A percentile compares a stretch with the other conserved stretches of the same genome.
phyloP scores from a whole-genome alignment of 30 jellyfish, hydroid and myxozoan genomes.

The Aurelia sp. region DNA sequence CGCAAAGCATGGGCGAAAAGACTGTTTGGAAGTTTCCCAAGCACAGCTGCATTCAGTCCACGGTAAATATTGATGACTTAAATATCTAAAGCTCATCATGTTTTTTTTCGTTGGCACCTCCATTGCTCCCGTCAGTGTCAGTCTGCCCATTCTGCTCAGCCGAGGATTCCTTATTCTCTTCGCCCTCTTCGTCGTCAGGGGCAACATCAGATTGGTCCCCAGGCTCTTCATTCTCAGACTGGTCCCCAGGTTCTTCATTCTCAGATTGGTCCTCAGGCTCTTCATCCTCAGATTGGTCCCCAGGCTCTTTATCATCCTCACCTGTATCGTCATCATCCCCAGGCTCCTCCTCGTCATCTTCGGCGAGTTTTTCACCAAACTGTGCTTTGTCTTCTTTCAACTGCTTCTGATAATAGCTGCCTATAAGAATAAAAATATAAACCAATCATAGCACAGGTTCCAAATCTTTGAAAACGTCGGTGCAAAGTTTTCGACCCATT shows the following conservation, averaged over 20 bases:
- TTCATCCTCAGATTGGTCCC: conserved; percentile 32
- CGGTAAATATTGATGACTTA: too few species aligned
- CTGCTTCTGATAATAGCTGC: conserved; percentile 4
- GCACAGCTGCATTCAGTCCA: too few species aligned
- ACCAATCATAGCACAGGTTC: too few species aligned
- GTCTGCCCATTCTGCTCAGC: too few species aligned
- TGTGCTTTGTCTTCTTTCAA: conserved; percentile 28
- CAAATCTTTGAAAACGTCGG: too few species aligned
- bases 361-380: conserved; percentile 30
- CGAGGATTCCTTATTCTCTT: too few species aligned
- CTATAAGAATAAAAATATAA: not conserved
- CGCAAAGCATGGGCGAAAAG: too few species aligned
- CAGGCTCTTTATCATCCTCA: conserved; percentile 42
- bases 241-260: conserved; percentile 17
- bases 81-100: too few species aligned
- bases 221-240: conserved; percentile 17
- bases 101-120: too few species aligned
- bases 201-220: conserved; percentile 32
- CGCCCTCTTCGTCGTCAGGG: conserved; percentile 3
- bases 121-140: too few species aligned
- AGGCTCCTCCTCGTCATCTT: conserved; percentile 15
- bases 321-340: conserved; percentile 29
- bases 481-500: too few species aligned
- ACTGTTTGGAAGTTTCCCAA: too few species aligned
- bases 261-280: not conserved